Conservation (phyloP, 2,888 invertebrate genomes). For the Fissipunctia ypsillon region DNA sequence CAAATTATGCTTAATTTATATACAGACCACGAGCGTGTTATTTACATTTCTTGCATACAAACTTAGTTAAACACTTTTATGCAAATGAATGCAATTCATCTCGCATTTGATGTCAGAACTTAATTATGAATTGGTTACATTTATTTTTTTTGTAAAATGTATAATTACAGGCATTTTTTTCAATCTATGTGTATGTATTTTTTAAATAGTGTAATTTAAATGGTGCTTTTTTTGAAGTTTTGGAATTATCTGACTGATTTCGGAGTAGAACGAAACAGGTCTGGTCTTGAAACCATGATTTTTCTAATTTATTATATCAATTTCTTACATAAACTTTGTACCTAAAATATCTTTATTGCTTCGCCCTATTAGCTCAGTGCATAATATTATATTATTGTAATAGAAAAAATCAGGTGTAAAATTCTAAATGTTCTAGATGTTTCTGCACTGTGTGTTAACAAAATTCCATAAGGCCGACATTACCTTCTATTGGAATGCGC, state of each 20-base stretch:
- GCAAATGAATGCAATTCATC: conserved; percentile 64
- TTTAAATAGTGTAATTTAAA: not conserved
- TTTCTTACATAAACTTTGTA: not conserved
- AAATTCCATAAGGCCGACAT: conserved; percentile 60
- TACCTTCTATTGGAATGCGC: conserved; percentile 54
- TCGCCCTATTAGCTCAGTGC: conserved; percentile 11
- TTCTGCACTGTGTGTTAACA: conserved; percentile 55
- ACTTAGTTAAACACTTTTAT: conserved; percentile 42
- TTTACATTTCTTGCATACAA: conserved; percentile 53
- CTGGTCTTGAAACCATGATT: not conserved
- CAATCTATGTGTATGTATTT: not conserved
- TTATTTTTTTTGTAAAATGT: not conserved
- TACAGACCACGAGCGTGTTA: conserved; percentile 31
- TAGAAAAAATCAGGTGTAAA: conserved; percentile 21
- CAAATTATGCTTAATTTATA: conserved; percentile 36
- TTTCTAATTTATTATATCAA: not conserved
- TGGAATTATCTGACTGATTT: too few species aligned
- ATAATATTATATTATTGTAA: conserved; percentile 23
- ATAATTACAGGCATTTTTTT: not conserved
- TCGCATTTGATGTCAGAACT: conserved; percentile 50
- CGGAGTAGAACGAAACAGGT: not conserved
- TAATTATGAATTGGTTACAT: conserved; percentile 17
- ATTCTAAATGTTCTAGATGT: conserved; percentile 47
- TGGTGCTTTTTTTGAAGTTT: not conserved
- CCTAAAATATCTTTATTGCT: conserved; percentile 11